Evolutionary conservation across 2,888 invertebrate genomes (phyloP).

Genomic region (Elysia crispata): DNA sequence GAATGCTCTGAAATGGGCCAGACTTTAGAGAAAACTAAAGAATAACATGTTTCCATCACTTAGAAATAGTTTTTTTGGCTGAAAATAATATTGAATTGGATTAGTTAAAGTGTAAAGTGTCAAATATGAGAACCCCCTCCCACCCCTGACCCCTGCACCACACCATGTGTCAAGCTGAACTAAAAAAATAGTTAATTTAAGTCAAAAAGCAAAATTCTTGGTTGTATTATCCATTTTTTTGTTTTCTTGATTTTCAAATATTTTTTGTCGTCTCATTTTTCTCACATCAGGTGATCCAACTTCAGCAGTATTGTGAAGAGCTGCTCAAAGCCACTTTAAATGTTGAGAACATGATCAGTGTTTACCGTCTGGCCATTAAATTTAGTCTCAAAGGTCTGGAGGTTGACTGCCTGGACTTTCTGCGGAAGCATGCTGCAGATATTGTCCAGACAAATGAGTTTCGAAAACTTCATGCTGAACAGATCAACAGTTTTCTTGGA

Average conservation of each 20-base stretch:
- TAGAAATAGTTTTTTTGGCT: no score
- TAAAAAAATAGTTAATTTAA: no score
- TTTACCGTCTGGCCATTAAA: conserved; percentile 82
- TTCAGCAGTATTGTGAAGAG: conserved; percentile 83
- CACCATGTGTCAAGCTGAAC: no score
- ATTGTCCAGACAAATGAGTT: conserved; percentile 67
- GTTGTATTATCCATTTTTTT: no score
- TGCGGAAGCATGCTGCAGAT: conserved; percentile 59
- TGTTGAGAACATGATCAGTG: conserved; percentile 82
- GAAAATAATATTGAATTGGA: no score
- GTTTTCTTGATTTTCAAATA: no score
- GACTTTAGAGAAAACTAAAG: no score
- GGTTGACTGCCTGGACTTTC: conserved; percentile 35
- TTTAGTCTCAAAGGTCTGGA: conserved; percentile 81
- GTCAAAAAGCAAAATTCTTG: neutral
- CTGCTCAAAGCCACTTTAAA: conserved; percentile 83
- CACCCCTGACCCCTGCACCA: no score
- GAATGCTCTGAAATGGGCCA: no score
- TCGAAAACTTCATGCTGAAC: conserved; percentile 60
- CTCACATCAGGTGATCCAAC: conserved; percentile 81
- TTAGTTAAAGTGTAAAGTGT: no score
- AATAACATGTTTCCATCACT: no score
- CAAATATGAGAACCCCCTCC: no score
- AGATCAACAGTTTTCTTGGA: conserved; percentile 65
- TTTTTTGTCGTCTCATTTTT: neutral